phyloP scores from a whole-genome alignment of 1,140 invertebrate species.

The Zaprionus ornatus region DNA sequence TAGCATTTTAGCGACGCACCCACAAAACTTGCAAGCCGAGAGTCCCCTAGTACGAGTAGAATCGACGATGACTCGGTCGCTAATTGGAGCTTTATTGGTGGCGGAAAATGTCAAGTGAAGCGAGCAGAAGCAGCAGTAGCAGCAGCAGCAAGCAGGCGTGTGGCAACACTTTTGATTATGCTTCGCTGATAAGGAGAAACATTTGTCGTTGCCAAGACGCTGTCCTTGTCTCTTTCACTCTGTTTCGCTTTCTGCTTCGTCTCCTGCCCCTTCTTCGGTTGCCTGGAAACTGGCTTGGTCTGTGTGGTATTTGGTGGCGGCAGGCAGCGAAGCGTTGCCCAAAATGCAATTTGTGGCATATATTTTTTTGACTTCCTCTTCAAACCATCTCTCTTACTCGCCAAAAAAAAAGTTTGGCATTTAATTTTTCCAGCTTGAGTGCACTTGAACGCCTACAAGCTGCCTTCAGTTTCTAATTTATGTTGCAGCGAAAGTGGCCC shows the following conservation, averaged over 20 bases:
- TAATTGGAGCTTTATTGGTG: constrained; percentile 56
- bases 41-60: not conserved
- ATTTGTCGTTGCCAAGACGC: constrained; percentile 49
- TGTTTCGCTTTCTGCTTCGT: not conserved
- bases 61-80: constrained; percentile 7
- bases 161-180: constrained; percentile 43
- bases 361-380: constrained; percentile 1
- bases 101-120: constrained; percentile 46
- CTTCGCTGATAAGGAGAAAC: constrained; percentile 45
- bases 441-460: constrained; percentile 52
- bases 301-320: constrained; percentile 4
- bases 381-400: not conserved
- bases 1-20: constrained; percentile 41
- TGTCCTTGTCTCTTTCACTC: not conserved
- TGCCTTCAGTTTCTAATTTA: constrained; percentile 42
- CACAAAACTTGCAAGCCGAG: constrained; percentile 32
- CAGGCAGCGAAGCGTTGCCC: constrained; percentile 33
- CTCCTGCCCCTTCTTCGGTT: not conserved
- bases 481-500: constrained; percentile 37
- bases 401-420: constrained; percentile 36
- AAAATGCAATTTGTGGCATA: constrained; percentile 48
- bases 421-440: constrained; percentile 47
- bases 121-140: constrained; percentile 9
- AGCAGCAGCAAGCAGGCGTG: not conserved
- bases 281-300: not conserved